Evolutionary conservation across 1,140 invertebrate species (phyloP).

Genomic region (Propsilocerus akamusi): DNA sequence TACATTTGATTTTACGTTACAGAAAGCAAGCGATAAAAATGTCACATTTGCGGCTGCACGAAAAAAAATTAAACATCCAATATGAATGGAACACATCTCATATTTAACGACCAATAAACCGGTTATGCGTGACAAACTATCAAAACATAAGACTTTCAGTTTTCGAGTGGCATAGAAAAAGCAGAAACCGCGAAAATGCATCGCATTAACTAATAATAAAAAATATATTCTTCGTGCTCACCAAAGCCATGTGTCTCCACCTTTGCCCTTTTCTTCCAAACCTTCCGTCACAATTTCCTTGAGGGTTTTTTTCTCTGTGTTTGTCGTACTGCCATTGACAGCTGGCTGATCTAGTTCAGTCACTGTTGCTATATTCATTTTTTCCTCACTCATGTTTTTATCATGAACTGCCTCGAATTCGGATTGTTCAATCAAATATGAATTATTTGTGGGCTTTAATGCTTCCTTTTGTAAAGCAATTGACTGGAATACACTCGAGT

Average conservation of each 20-base stretch:
- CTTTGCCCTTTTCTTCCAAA: background rate
- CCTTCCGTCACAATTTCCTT: background rate
- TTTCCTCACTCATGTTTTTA: background rate
- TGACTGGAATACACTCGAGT: background rate
- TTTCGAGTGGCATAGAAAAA: background rate
- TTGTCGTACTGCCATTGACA: background rate
- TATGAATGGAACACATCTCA: background rate
- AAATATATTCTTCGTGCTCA: too few relatives aligned
- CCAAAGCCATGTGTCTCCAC: background rate
- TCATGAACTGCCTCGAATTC: background rate
- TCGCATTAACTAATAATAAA: too few relatives aligned
- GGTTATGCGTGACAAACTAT: background rate
- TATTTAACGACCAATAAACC: background rate
- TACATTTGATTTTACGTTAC: too few relatives aligned
- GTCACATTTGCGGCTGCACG: too few relatives aligned
- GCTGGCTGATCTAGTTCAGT: background rate
- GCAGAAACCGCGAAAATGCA: too few relatives aligned
- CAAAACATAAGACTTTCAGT: background rate
- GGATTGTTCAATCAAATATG: background rate
- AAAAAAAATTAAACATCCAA: too few relatives aligned
- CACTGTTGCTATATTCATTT: background rate
- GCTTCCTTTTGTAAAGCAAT: background rate
- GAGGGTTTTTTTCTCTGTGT: background rate
- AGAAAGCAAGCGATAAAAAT: too few relatives aligned
- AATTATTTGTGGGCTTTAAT: background rate